These are phyloP conservation scores for Lissocephala sabroskyi DNA, from an alignment of 2,888 invertebrate genomes.

Conservation along the genomic window DNA sequence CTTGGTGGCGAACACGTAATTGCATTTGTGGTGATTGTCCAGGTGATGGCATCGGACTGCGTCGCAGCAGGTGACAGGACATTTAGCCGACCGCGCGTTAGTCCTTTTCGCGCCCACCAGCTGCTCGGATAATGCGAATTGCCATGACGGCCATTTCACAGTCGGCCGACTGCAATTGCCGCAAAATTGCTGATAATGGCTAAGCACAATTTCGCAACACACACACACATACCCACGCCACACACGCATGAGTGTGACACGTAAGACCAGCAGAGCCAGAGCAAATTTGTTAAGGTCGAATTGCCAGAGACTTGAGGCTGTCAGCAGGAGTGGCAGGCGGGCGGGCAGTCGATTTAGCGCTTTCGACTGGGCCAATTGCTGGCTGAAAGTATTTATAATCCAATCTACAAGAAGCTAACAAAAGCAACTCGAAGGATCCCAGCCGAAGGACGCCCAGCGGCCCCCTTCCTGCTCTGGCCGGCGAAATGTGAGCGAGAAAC, in stretches of 20 bases:
- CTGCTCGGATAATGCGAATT: too few species aligned
- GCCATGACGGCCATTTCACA: conserved; percentile 1
- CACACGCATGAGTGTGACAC: not conserved
- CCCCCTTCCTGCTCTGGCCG: too few species aligned
- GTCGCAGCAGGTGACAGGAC: too few species aligned
- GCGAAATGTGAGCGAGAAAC: conserved; percentile 40
- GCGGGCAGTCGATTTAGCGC: conserved; percentile 4
- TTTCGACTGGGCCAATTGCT: conserved; percentile 5
- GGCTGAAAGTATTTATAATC: conserved; percentile 14
- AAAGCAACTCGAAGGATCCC: too few species aligned
- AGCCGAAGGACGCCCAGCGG: too few species aligned
- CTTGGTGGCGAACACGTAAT: too few species aligned
- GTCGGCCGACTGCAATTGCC: not conserved
- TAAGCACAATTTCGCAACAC: not conserved
- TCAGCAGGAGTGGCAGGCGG: conserved; percentile 4
- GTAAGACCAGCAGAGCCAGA: conserved; percentile 1
- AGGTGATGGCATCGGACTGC: too few species aligned
- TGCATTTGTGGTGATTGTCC: too few species aligned
- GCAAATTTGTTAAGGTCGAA: conserved; percentile 33
- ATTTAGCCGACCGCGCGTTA: too few species aligned
- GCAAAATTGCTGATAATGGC: conserved; percentile 3
- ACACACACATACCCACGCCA: not conserved
- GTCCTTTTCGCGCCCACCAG: too few species aligned
- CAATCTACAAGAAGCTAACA: conserved; percentile 6
- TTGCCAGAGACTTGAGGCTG: conserved; percentile 26